Evolutionary conservation across 2,113 vertebrate species (phyloP), one percentile per base, ranked within the genome.

Genomic region (Ardeotis arabs): DNA sequence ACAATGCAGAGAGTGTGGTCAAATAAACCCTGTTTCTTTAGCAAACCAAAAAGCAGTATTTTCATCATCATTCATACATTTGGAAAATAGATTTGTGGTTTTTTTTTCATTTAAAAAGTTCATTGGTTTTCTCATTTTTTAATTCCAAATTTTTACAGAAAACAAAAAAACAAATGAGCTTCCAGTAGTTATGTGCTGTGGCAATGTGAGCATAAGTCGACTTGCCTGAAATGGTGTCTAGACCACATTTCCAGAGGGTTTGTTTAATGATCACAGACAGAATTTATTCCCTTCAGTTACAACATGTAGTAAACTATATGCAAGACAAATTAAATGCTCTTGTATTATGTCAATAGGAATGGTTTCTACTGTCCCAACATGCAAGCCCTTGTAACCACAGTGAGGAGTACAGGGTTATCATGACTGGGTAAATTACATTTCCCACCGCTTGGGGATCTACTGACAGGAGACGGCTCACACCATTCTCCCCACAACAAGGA

Each of bases 401-500:
- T 23, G 41, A 15, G n/a, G 44, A 70, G 13, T 25, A 60, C 45
- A 20, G 35, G 41, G 55, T 13, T 31, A n/a, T 9, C 53, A 37
- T 0, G 0, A 9, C 8, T 13, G 31, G 16, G 9, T 59, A 50
- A 72, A 55, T 22, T 72, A 31, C 12, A n/a, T 59, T 72, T 79
- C 28, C 41, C n/a, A 37, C 28, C 41, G 21, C 29, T 49, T 39
- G 44, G 28, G 18, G n/a, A 3, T 35, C 62, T 67, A 1, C 18
- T 19, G 33, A 28, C 47, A 45, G 47, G 27, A 59, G 7, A 6
- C 44, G 16, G 14, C 14, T 73, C 14, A 4, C 18, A 3, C 3
- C 0, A 0, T 28, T 62, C 47, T 85, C 60, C n/a, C 20, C 15
- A 27, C 28, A 52, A 33, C 12, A 39, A 52, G 29, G 33, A 50